A percentile compares a stretch with the other conserved stretches of the same genome.
Conservation (phyloP, 2,797 vertebrate species). For the Coccyzus lansbergi region DNA sequence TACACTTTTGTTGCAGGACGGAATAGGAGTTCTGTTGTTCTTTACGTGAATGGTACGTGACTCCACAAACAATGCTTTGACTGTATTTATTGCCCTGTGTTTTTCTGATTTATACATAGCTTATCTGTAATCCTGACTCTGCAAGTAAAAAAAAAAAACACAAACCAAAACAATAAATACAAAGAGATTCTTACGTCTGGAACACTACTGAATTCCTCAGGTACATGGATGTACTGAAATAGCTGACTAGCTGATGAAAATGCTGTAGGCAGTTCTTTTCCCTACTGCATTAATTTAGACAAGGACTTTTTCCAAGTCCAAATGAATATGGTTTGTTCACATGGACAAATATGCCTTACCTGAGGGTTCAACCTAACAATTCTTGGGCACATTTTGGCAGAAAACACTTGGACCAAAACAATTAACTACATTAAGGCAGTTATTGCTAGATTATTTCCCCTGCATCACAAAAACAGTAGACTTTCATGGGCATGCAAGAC, state of each 20-base stretch:
- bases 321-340: neutral
- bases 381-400: neutral
- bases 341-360: neutral
- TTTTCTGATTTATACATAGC: neutral
- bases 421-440: no score
- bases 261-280: neutral
- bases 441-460: neutral
- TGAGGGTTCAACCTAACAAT: neutral
- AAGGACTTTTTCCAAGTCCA: neutral
- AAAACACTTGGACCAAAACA: neutral
- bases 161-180: no score
- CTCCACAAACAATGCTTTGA: neutral
- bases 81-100: neutral
- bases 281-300: neutral
- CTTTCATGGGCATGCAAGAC: neutral
- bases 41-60: constrained; percentile 85
- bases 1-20: constrained; percentile 88
- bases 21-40: constrained; percentile 85
- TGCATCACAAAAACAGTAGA: neutral
- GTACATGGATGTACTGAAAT: neutral
- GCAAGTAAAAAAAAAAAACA: neutral
- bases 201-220: neutral
- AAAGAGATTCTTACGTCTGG: neutral
- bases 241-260: neutral
- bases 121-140: neutral